phyloP scores from a whole-genome alignment of 2,113 vertebrate species.

The Anser cygnoides region DNA sequence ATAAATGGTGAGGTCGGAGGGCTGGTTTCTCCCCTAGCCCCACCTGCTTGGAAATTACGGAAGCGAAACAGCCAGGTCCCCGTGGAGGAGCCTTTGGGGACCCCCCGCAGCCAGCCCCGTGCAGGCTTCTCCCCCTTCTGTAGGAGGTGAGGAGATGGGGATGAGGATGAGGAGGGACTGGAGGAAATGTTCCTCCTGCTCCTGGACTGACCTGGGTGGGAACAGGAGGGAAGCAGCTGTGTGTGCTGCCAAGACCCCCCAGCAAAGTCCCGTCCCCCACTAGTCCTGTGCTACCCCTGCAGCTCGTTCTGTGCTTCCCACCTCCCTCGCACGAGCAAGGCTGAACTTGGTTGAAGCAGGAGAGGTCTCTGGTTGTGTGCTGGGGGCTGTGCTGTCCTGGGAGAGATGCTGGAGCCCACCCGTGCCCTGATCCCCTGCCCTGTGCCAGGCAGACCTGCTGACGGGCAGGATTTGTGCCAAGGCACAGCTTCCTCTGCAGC shows the following conservation, averaged over 20 bases:
- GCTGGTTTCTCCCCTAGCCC: not conserved
- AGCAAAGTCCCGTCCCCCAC: not conserved
- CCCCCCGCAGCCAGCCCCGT: too few species aligned
- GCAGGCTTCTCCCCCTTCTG: too few species aligned
- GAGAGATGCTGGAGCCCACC: not conserved
- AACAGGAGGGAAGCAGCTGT: too few species aligned
- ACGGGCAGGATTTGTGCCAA: slow-evolving; percentile 28
- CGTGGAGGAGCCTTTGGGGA: too few species aligned
- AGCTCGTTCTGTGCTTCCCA: not conserved
- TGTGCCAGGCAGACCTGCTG: not conserved
- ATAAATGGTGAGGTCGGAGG: not conserved
- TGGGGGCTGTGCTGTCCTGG: not conserved
- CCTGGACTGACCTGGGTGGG: too few species aligned
- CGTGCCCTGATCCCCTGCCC: not conserved
- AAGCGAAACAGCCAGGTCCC: not conserved
- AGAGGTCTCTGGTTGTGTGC: not conserved
- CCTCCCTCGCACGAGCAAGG: not conserved
- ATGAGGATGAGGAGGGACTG: too few species aligned
- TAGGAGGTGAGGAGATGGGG: too few species aligned
- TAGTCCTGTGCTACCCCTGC: not conserved
- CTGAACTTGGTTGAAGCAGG: not conserved
- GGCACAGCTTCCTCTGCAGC: not conserved
- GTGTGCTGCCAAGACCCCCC: too few species aligned
- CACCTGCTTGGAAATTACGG: not conserved
- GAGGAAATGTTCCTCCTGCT: too few species aligned